Evolutionary conservation across 2,113 vertebrate species (phyloP).

Genomic region (Leptocoma aspasia): DNA sequence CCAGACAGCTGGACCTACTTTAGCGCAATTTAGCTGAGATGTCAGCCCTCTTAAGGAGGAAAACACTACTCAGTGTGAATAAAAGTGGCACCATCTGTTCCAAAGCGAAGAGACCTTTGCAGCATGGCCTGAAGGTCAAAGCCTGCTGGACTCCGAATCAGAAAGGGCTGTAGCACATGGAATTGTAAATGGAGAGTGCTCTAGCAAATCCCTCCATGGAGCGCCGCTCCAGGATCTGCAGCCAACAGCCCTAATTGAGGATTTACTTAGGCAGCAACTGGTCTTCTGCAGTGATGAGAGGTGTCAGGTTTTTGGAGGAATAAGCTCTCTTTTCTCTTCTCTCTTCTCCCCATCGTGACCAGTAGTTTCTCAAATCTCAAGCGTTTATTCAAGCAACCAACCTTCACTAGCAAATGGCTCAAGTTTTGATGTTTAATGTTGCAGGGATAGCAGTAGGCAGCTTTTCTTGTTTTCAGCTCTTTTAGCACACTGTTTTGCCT

Average conservation of each 20-base stretch:
- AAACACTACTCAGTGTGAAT: background rate
- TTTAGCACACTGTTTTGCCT: conserved; percentile 67
- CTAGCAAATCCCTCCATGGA: background rate
- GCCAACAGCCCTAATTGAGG: background rate
- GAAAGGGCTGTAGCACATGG: background rate
- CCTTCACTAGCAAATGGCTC: conserved; percentile 32
- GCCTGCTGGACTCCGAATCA: background rate
- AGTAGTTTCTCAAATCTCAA: conserved; percentile 37
- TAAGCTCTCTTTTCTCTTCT: background rate
- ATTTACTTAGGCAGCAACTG: background rate
- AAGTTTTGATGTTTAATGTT: conserved; percentile 68
- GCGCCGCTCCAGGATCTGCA: background rate
- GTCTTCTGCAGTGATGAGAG: background rate
- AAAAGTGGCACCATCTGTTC: conserved; percentile 10
- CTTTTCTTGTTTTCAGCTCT: conserved; percentile 61
- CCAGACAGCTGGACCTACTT: background rate
- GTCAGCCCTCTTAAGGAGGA: background rate
- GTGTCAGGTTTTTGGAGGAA: conserved; percentile 24
- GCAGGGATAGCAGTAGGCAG: conserved; percentile 48
- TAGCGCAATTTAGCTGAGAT: background rate
- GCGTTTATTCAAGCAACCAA: conserved; percentile 50
- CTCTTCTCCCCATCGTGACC: conserved; percentile 6
- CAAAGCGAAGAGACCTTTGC: background rate
- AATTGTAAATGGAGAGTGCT: background rate
- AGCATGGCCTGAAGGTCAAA: conserved; percentile 21